Percentiles rank a stretch among this genome's conserved stretches.
phyloP scores from a whole-genome alignment of 1,140 invertebrate species.

The Brachionus angularis region DNA sequence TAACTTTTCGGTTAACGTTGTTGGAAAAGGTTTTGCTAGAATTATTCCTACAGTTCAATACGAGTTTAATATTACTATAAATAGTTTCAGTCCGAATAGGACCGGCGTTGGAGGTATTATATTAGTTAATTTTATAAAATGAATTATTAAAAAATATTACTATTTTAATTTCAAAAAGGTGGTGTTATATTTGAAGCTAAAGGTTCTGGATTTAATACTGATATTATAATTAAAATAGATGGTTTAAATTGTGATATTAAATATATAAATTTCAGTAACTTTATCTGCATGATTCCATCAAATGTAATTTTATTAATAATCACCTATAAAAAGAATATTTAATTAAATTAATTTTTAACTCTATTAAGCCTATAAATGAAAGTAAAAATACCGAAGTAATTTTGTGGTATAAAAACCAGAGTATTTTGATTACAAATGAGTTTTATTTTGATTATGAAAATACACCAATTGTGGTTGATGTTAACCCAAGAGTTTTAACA shows the following conservation, averaged over 20 bases:
- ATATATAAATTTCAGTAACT: conserved; percentile 30
- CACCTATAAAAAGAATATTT: background rate
- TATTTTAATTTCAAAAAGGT: conserved; percentile 21
- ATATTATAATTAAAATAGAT: conserved; percentile 36
- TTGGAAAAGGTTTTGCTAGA: conserved; percentile 44
- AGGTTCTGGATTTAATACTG: conserved; percentile 48
- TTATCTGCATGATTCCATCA: conserved; percentile 46
- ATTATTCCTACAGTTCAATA: conserved; percentile 6
- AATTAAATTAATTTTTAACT: background rate
- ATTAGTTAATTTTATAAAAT: background rate
- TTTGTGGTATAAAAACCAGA: conserved; percentile 42
- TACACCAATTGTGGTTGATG: background rate
- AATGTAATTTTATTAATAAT: background rate
- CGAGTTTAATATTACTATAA: conserved; percentile 8
- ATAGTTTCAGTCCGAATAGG: background rate
- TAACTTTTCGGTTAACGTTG: conserved; percentile 47
- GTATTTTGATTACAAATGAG: conserved; percentile 24
- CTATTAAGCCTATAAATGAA: conserved; percentile 28
- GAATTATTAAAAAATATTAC: background rate
- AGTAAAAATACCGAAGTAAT: background rate
- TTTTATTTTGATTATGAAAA: conserved; percentile 44
- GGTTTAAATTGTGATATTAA: conserved; percentile 1
- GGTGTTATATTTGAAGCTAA: conserved; percentile 46
- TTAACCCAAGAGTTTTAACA: background rate
- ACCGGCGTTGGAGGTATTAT: conserved; percentile 11